Percentiles rank a stretch among this genome's conserved stretches.
Evolutionary conservation across 2,888 invertebrate species (phyloP).

Genomic region (Netelia melanura): DNA sequence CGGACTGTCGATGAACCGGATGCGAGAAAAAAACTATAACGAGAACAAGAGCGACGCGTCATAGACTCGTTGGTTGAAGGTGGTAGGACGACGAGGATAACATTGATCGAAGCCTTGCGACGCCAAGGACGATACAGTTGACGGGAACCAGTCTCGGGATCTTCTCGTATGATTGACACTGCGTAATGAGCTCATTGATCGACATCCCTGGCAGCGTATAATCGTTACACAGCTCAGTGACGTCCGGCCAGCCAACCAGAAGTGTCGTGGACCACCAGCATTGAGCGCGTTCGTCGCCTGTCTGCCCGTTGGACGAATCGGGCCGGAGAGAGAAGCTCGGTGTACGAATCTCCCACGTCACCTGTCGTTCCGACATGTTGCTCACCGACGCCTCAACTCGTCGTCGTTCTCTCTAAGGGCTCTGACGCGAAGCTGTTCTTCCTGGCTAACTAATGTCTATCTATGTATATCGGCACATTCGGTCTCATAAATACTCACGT

Average conservation of each 20-base stretch:
- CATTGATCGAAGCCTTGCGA: slow-evolving; percentile 10
- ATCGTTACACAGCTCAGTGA: slow-evolving; percentile 77
- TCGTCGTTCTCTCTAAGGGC: slow-evolving; percentile 35
- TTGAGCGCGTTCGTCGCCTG: slow-evolving; percentile 55
- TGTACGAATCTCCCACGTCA: slow-evolving; percentile 66
- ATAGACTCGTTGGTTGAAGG: neutral
- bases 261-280: slow-evolving; percentile 31
- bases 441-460: slow-evolving; percentile 6
- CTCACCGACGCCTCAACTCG: slow-evolving; percentile 43
- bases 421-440: slow-evolving; percentile 14
- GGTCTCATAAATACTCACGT: neutral
- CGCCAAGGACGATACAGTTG: slow-evolving; percentile 43
- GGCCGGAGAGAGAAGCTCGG: slow-evolving; percentile 40
- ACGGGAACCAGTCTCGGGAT: slow-evolving; percentile 3
- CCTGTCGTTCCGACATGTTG: slow-evolving; percentile 59
- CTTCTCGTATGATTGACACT: slow-evolving; percentile 74
- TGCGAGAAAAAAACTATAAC: slow-evolving; percentile 6
- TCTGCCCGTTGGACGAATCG: slow-evolving; percentile 44
- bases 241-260: slow-evolving; percentile 62
- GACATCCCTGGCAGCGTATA: slow-evolving; percentile 78
- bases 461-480: neutral
- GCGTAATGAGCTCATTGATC: slow-evolving; percentile 82
- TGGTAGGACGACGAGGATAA: neutral
- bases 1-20: slow-evolving; percentile 7
- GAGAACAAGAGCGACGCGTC: slow-evolving; percentile 27